phyloP scores from a whole-genome alignment of 1,140 invertebrate genomes.

The Samia ricini region DNA sequence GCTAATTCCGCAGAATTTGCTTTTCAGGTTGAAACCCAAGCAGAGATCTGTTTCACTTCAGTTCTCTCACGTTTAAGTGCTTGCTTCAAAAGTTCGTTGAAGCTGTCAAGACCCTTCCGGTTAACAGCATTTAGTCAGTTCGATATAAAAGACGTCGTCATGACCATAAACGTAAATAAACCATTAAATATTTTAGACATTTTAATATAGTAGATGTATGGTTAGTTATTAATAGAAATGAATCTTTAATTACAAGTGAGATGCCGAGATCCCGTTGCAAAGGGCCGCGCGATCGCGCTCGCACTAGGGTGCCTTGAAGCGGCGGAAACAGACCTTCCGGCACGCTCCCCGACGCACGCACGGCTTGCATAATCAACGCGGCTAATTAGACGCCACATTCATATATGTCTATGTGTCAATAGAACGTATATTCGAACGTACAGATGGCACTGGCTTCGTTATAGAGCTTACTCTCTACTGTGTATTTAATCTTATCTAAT shows the following conservation, averaged over 20 bases:
- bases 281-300: constrained; percentile 8
- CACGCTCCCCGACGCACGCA: constrained; percentile 20
- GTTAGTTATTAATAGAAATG: not conserved
- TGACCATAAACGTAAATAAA: too few relatives aligned
- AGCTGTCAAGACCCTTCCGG: too few relatives aligned
- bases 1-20: too few relatives aligned
- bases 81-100: too few relatives aligned
- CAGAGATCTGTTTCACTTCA: too few relatives aligned
- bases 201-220: not conserved
- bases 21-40: too few relatives aligned
- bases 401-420: not conserved
- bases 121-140: too few relatives aligned
- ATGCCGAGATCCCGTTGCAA: constrained; percentile 19
- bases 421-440: not conserved
- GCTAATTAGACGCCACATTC: constrained; percentile 35
- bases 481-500: too few relatives aligned
- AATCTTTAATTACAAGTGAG: not conserved
- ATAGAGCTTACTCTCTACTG: too few relatives aligned
- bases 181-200: too few relatives aligned
- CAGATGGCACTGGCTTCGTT: not conserved
- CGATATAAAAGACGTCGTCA: too few relatives aligned
- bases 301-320: constrained; percentile 20
- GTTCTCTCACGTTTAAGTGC: too few relatives aligned
- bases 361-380: constrained; percentile 34
- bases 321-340: constrained; percentile 38